These are phyloP conservation scores for Tetramorium alpestre DNA, from an alignment of 1,140 invertebrate species.

Conservation along the genomic window DNA sequence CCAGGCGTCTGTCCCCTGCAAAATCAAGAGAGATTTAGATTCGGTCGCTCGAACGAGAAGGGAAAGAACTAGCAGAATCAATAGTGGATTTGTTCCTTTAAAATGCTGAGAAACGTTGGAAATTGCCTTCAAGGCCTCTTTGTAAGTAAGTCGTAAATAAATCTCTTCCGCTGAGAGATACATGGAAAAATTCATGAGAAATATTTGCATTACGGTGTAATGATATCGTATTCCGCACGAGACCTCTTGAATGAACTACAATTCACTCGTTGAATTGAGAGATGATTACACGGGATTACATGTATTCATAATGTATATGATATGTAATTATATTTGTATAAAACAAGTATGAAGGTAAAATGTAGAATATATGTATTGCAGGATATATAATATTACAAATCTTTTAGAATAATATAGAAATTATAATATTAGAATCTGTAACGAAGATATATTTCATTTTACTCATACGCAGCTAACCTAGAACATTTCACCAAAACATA, in stretches of 20 bases:
- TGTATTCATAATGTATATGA: no score
- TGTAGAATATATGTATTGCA: no score
- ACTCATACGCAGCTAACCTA: no score
- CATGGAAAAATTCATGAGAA: not conserved
- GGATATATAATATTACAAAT: no score
- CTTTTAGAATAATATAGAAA: no score
- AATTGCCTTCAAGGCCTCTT: not conserved
- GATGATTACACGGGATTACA: no score
- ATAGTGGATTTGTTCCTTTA: not conserved
- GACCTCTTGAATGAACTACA: not conserved
- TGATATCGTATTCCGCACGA: not conserved
- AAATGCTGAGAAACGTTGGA: not conserved
- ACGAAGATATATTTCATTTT: no score
- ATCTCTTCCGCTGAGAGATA: not conserved
- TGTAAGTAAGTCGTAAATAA: not conserved
- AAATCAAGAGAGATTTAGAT: not conserved
- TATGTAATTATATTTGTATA: no score
- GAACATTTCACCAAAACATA: no score
- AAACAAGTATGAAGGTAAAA: no score
- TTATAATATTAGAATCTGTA: no score
- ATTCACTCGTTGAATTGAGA: no score
- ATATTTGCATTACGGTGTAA: not conserved
- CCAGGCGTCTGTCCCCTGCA: not conserved
- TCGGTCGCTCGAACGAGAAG: not conserved
- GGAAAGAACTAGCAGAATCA: not conserved